These are phyloP conservation scores for Leptopilina syphax DNA, from an alignment of 2,888 invertebrate species.

Conservation along the genomic window DNA sequence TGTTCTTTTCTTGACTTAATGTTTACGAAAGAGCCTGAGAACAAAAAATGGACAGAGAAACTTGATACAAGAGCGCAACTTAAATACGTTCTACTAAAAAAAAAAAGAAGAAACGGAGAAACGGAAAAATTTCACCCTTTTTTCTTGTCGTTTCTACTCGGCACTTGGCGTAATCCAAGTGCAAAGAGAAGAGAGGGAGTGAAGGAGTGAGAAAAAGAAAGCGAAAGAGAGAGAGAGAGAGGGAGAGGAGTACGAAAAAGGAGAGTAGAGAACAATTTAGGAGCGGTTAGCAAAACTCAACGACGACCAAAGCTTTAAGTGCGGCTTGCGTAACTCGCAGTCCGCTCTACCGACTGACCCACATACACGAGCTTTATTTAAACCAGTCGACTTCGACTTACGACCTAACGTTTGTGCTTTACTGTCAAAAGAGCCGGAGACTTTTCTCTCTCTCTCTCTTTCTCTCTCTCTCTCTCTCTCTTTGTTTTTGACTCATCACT, in stretches of 20 bases:
- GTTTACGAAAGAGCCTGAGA: neutral
- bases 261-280: conserved; percentile 26
- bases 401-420: conserved; percentile 49
- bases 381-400: conserved; percentile 70
- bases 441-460: neutral
- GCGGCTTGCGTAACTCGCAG: conserved; percentile 64
- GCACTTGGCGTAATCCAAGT: conserved; percentile 27
- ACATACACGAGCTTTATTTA: conserved; percentile 76
- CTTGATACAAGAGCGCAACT: neutral
- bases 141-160: neutral
- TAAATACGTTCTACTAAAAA: neutral
- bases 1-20: neutral
- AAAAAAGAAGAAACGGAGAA: neutral
- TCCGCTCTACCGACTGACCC: conserved; percentile 74
- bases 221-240: no score
- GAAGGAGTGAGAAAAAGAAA: no score
- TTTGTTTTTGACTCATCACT: neutral
- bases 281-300: conserved; percentile 57
- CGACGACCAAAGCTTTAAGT: conserved; percentile 55
- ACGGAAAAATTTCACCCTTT: neutral
- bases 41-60: neutral
- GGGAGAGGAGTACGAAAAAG: neutral
- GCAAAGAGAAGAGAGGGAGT: neutral
- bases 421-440: conserved; percentile 11
- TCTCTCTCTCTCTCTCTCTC: neutral